Conservation (phyloP, 2,888 invertebrate species). For the Plusia festucae region DNA sequence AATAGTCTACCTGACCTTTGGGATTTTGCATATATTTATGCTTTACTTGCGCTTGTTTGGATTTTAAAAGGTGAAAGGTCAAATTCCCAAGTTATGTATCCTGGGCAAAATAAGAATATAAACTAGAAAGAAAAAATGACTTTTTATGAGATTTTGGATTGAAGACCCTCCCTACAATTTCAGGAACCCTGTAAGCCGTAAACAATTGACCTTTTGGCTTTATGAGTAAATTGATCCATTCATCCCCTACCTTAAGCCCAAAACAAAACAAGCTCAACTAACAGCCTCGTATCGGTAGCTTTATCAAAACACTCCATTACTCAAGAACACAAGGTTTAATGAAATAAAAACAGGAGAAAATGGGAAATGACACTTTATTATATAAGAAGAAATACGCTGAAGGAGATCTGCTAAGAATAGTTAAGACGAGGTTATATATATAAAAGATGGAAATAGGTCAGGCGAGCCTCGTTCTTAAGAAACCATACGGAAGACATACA, state of each 20-base stretch:
- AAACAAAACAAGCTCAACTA: constrained; percentile 38
- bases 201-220: constrained; percentile 3
- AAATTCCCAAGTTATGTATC: not conserved
- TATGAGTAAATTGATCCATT: constrained; percentile 6
- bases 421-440: not conserved
- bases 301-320: constrained; percentile 5
- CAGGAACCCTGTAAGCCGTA: not conserved
- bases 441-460: not conserved
- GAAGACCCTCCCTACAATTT: not conserved
- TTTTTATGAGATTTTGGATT: not conserved
- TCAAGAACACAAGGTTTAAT: constrained; percentile 1
- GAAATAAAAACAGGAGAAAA: constrained; percentile 1
- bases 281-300: constrained; percentile 9
- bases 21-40: constrained; percentile 19
- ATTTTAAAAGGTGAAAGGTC: constrained; percentile 1
- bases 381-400: not conserved
- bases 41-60: constrained; percentile 1
- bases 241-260: not conserved
- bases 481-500: not conserved
- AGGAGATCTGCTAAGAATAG: not conserved
- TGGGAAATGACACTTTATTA: not conserved
- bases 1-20: constrained; percentile 32
- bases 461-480: not conserved
- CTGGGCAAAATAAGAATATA: not conserved
- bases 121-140: no score